These are phyloP conservation scores for Drosophila fulvimacula DNA, from an alignment of 2,888 invertebrate genomes.

Conservation along the genomic window DNA sequence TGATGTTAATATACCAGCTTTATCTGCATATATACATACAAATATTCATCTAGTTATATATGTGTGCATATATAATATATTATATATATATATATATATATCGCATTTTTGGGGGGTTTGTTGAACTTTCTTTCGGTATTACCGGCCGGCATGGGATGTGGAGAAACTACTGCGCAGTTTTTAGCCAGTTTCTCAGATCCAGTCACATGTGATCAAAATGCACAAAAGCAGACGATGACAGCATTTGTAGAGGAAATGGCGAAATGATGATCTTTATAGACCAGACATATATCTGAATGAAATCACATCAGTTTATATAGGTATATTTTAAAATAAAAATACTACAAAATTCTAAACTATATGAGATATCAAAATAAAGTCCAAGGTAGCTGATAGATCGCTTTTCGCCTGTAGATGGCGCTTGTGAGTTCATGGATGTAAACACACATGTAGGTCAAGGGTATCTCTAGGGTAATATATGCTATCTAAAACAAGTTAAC, in stretches of 20 bases:
- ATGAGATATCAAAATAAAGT: neutral
- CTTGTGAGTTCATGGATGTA: neutral
- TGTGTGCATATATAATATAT: neutral
- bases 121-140: slow-evolving; percentile 45
- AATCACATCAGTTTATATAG: neutral
- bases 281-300: neutral
- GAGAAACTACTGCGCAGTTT: slow-evolving; percentile 53
- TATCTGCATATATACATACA: neutral
- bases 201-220: slow-evolving; percentile 2
- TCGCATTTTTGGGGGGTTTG: slow-evolving; percentile 30
- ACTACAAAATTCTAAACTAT: neutral
- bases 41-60: neutral
- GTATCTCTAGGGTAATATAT: no score
- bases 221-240: slow-evolving; percentile 27
- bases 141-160: slow-evolving; percentile 45
- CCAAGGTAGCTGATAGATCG: no score
- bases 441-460: neutral
- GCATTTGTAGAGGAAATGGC: slow-evolving; percentile 2
- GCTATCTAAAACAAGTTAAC: no score
- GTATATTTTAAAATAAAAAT: neutral
- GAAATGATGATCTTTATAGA: slow-evolving; percentile 1
- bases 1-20: slow-evolving; percentile 22
- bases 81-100: neutral
- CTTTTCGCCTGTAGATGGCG: neutral
- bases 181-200: slow-evolving; percentile 3